A percentile compares a stretch with the other conserved stretches of the same genome.
phyloP scores from a whole-genome alignment of 2,797 vertebrate species.

The Molothrus ater region DNA sequence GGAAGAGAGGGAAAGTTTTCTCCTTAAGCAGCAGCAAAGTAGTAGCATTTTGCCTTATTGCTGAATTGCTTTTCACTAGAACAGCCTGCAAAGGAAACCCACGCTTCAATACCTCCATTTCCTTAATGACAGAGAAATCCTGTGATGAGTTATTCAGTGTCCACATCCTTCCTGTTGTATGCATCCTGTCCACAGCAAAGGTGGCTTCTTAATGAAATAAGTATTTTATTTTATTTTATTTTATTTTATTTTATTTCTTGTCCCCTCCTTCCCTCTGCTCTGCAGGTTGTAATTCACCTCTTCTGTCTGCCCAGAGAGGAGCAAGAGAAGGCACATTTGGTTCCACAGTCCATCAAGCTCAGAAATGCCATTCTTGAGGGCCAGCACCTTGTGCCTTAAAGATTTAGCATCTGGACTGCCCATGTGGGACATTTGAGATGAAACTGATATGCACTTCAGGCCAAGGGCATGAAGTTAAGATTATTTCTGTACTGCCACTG shows the following conservation, averaged over 20 bases:
- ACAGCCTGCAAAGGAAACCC: conserved; percentile 31
- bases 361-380: neutral
- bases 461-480: neutral
- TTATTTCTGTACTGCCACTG: neutral
- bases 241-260: neutral
- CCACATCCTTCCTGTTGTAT: conserved; percentile 74
- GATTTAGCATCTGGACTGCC: neutral
- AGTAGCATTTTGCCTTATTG: neutral
- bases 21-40: neutral
- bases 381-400: neutral
- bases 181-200: conserved; percentile 61
- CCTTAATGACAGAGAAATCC: conserved; percentile 65
- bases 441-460: neutral
- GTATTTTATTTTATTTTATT: neutral
- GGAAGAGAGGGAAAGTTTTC: conserved; percentile 49
- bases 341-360: neutral
- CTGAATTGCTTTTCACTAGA: conserved; percentile 31
- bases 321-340: neutral
- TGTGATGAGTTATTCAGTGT: conserved; percentile 47
- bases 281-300: neutral
- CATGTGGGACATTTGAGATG: neutral
- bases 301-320: neutral
- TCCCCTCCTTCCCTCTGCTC: neutral
- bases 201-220: conserved; percentile 44
- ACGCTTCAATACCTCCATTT: conserved; percentile 32